Conservation (phyloP, 2,797 vertebrate species). For the Caiman crocodilus region DNA sequence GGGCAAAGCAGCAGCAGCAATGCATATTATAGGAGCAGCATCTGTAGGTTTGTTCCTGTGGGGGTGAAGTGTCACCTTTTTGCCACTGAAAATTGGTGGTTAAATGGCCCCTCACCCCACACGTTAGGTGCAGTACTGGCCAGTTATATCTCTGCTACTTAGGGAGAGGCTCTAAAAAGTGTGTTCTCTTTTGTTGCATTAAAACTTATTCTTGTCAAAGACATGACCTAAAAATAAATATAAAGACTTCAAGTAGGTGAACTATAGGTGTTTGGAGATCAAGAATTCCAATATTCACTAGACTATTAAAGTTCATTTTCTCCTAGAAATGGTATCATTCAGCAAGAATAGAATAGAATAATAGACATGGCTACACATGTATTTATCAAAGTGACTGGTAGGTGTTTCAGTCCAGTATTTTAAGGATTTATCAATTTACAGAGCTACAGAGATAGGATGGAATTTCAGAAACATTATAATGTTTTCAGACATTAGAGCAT, state of each 20-base stretch:
- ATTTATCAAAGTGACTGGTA: not conserved
- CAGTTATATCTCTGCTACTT: not conserved
- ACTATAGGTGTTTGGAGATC: not conserved
- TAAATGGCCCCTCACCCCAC: too few species aligned
- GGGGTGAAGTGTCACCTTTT: too few species aligned
- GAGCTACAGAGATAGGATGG: not conserved
- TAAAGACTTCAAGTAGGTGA: not conserved
- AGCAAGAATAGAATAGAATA: not conserved
- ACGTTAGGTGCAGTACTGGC: too few species aligned
- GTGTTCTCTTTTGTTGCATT: not conserved
- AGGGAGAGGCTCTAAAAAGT: not conserved
- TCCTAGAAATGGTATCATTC: not conserved
- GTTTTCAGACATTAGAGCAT: not conserved
- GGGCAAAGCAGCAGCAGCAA: too few species aligned
- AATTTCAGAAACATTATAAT: not conserved
- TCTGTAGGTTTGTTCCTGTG: too few species aligned
- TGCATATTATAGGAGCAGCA: too few species aligned
- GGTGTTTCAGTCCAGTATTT: not conserved
- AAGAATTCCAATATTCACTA: not conserved
- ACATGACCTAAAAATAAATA: not conserved
- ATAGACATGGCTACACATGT: accelerated
- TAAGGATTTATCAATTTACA: too few species aligned
- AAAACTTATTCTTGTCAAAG: too few species aligned
- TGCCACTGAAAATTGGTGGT: too few species aligned
- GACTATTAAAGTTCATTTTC: not conserved